Evolutionary conservation across 2,113 vertebrate genomes (phyloP), one percentile per base, ranked within the genome.

Genomic region (Lichenostomus cassidix): DNA sequence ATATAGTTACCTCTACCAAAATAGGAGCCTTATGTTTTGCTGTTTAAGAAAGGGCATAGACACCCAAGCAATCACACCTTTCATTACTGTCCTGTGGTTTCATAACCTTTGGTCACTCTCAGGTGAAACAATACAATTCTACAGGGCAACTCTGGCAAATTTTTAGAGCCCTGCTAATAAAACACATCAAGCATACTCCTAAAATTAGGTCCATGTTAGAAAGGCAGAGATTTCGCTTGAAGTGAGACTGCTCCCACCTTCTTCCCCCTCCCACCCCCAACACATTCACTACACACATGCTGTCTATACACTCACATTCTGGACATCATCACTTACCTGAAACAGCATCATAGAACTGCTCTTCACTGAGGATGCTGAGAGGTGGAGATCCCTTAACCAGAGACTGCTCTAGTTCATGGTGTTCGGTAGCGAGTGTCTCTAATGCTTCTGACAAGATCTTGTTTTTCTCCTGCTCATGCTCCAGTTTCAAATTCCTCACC

Each of bases 401-500:
- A 9, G 98, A 98, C 94, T 98, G 98, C 95, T 99, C 98, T 96
- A 99, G 97, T 92, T 98, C 97, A 97, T 99, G 98, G 92, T 98
- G 98, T 44, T 99, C 98, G 0, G 98, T 98, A 88, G 98, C 98
- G 37, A 99, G 96, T 2, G 98, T 98, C 97, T 99, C 98, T 96
- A 99, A 97, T 5, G 99, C 98, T 97, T 99, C 98, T 44, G 98
- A 98, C 96, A 99, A 98, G 97, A 99, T 98, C 98, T 98, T 99
- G 97, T 98, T 99, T 98, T 99, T 99, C 96, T 99, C 99, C 92
- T 98, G 98, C 92, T 99, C 99, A 95, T 99, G 99, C 97, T 99
- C 98, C 94, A 99, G 97, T 98, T 98, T 99, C 97, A 98, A 98
- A 97, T 98, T 99, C 98, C 98, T 99, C 96, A 98, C 98, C 99